phyloP scores from a whole-genome alignment of 2,888 invertebrate genomes.

The Andrena hattorfiana region DNA sequence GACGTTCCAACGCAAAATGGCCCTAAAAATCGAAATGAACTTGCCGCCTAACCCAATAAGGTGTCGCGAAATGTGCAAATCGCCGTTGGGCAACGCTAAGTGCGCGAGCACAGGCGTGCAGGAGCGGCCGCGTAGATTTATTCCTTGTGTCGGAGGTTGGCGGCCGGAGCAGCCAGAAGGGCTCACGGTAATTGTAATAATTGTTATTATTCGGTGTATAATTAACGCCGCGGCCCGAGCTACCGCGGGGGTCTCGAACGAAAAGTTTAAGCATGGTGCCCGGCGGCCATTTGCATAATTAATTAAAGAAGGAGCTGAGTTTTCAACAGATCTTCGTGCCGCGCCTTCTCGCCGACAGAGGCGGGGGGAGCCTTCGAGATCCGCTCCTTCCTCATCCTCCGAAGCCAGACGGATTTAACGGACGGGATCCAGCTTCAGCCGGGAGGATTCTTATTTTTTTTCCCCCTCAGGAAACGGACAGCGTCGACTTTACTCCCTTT shows the following conservation, averaged over 20 bases:
- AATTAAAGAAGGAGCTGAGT: constrained; percentile 82
- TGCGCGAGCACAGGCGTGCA: background rate
- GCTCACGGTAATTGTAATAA: constrained; percentile 81
- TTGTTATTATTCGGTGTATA: constrained; percentile 83
- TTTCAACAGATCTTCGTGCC: constrained; percentile 82
- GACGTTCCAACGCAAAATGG: background rate
- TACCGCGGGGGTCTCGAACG: constrained; percentile 76
- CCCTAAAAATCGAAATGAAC: background rate
- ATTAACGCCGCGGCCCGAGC: constrained; percentile 80
- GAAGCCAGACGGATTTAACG: constrained; percentile 47
- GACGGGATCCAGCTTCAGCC: constrained; percentile 54
- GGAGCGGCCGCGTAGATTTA: constrained; percentile 31
- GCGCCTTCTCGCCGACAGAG: constrained; percentile 59
- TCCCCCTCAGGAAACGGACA: background rate
- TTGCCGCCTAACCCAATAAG: background rate
- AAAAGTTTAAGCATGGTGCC: constrained; percentile 82
- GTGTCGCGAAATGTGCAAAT: constrained; percentile 20
- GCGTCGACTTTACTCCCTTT: background rate
- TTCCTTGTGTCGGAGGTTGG: constrained; percentile 48
- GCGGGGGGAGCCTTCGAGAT: constrained; percentile 59
- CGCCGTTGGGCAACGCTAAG: constrained; percentile 10
- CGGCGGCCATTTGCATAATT: constrained; percentile 83
- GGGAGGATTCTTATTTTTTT: constrained; percentile 34
- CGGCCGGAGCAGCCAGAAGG: constrained; percentile 41
- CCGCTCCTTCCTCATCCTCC: constrained; percentile 14